Percentiles rank a stretch among this genome's conserved stretches.
Conservation (phyloP, 2,797 vertebrate genomes). For the Eutrigla gurnardus region DNA sequence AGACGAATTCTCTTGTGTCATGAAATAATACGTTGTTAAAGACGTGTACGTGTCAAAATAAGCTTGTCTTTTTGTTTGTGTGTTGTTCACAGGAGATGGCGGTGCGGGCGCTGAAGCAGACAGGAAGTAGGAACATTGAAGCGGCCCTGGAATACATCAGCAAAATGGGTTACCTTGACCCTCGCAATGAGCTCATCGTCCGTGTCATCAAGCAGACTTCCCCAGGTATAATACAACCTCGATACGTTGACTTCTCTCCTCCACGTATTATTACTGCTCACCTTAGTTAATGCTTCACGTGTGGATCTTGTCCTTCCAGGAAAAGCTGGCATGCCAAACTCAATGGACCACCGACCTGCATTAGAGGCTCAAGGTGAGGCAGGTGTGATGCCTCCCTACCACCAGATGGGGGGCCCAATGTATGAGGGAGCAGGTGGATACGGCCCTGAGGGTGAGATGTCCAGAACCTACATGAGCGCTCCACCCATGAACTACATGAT, state of each 20-base stretch:
- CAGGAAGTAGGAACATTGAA: conserved; percentile 96
- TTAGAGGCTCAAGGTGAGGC: conserved; percentile 88
- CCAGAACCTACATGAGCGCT: conserved; percentile 87
- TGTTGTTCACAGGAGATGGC: conserved; percentile 92
- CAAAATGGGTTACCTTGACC: conserved; percentile 98
- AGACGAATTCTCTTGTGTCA: not conserved
- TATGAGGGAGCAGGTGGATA: conserved; percentile 90
- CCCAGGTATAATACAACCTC: conserved; percentile 83
- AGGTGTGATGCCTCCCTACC: conserved; percentile 89
- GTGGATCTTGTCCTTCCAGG: conserved; percentile 70
- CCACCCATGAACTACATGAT: conserved; percentile 92
- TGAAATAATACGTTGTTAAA: not conserved
- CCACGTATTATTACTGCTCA: not conserved
- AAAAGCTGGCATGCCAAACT: conserved; percentile 85
- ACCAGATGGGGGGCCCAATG: conserved; percentile 87
- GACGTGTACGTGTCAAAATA: not conserved
- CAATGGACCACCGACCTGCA: conserved; percentile 89
- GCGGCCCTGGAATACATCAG: conserved; percentile 98
- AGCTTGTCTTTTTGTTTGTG: conserved; percentile 12
- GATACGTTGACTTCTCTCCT: not conserved
- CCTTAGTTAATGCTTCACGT: too few species aligned
- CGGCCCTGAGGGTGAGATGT: conserved; percentile 88
- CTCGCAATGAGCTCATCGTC: conserved; percentile 96
- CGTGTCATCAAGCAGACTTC: conserved; percentile 98
- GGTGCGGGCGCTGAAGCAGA: conserved; percentile 95